Percentiles rank a stretch among this genome's conserved stretches.
phyloP scores from a whole-genome alignment of 2,888 invertebrate species.

The Chromoteleia sp. region DNA sequence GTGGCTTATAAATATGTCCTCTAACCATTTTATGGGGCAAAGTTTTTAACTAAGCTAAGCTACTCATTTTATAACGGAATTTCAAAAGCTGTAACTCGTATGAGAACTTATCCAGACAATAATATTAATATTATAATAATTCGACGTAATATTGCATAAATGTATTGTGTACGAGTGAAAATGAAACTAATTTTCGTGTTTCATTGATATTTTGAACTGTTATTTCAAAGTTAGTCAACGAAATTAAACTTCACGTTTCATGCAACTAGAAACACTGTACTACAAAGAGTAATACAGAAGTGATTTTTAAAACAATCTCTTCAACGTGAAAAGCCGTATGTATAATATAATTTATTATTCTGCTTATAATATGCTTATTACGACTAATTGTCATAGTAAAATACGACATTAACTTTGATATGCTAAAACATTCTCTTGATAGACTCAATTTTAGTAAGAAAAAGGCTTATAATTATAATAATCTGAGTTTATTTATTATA shows the following conservation, averaged over 20 bases:
- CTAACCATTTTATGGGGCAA: background rate
- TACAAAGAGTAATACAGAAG: conserved; percentile 1
- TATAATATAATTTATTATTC: conserved; percentile 19
- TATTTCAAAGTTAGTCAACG: conserved; percentile 17
- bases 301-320: conserved; percentile 13
- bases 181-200: conserved; percentile 13
- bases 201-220: conserved; percentile 15
- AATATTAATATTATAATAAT: no score
- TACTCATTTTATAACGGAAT: background rate
- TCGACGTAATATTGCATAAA: background rate
- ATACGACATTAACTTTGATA: conserved; percentile 10
- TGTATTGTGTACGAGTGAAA: background rate
- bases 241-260: conserved; percentile 14
- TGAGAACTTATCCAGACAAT: no score
- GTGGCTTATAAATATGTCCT: conserved; percentile 7
- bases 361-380: conserved; percentile 14
- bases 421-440: conserved; percentile 1
- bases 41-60: background rate
- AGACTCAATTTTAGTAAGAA: background rate
- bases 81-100: background rate
- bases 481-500: no score
- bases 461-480: no score
- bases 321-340: conserved; percentile 16
- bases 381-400: conserved; percentile 20
- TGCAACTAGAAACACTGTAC: conserved; percentile 1